Base-by-base conservation (phyloP, 1,140 invertebrate genomes). In the Augochlora pura region DNA sequence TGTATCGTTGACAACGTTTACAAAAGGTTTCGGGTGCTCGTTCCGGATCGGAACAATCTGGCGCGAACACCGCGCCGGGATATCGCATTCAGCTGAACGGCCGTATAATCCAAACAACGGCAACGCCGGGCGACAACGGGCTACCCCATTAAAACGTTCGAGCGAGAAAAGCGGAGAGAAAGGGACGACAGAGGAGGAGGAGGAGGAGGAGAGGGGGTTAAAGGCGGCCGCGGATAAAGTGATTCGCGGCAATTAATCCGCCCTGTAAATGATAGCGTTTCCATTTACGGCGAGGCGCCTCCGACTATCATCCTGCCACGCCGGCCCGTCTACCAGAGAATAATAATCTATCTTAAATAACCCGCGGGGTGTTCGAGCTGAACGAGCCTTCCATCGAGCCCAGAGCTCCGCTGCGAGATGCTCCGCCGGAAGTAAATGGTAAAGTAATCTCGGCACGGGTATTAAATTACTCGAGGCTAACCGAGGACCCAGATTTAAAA, bases 281-380 rank as follows among this genome's bases (percentile, higher is more conserved):
- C 91, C 91, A 91, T 91, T 92, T 92, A 91, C 87, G 88, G 90
- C 89, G 88, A 91, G 90, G 86, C 87, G 73, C 81, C 73, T 59
- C 88, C 89, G 84, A 32, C 32, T 46, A 14, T 14, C 83, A 80
- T 75, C 62, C 46, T 6, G n/a, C n/a, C n/a, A n/a, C 54, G 60
- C 49, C 76, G 8, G n/a, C n/a, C 18, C 86, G 83, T 46, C 42
- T 0, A 0, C 2, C 10, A 12, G 86, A 90, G 90, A 91, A 92
- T 92, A 86, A 86, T 86, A 92, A 92, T 92, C 90, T 90, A 89
- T 92, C 89, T 91, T 91, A 91, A 92, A 92, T 91, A 92, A 92
- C 87, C 91, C 88, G 87, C 84, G 16, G 49, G 86, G 89, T 80
- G 81, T 81, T 77, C 52, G 62, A 68, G 39, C 80, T 72, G 69